Evolutionary conservation across 2,797 vertebrate genomes (phyloP), one percentile per base, ranked within the genome.

Genomic region (Macroramphosus scolopax): DNA sequence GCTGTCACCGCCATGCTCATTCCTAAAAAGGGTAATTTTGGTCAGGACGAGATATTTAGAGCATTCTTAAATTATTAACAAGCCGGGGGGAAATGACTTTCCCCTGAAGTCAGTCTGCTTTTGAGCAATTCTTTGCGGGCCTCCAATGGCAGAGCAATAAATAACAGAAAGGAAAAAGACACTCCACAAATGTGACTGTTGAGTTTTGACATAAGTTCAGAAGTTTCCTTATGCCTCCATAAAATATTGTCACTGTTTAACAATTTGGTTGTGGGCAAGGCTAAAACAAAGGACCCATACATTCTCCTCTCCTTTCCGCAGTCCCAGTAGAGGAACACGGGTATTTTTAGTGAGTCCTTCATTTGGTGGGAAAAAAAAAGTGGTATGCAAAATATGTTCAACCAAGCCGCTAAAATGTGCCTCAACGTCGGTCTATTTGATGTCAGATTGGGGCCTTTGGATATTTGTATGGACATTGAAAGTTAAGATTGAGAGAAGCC

Each of bases 1-100:
- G 29, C 43, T 72, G 75, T 87, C 80, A 86, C 86, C 78, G 30
- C 78, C 65, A 85, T 78, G 74, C 68, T 81, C 86, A 72, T 87
- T 83, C 88, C 89, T 81, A 86, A 90, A 87, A 90, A 89, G 87
- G 87, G 55, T 62, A 85, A 83, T 82, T 56, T 57, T 17, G 26
- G 48, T 42, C 44, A 52, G 44, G 30, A 75, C 61, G 59, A 67
- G 48, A 79, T 24, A 51, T 82, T 83, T 83, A 76, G 68, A 67
- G 83, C 82, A 83, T 78, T 82, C 75, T 77, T 53, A 51, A 77
- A 77, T 87, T 74, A 81, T 79, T 83, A 87, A 70, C 46, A 63
- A 64, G 52, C 54, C 51, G n/a, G 15, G 13, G 50, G 51, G 64
- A 68, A 76, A 72, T 64, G 3, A 54, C 61, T 79, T 76, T 47